Evolutionary conservation across 2,888 invertebrate genomes (phyloP).

Genomic region (Meiosimyza platycephala): DNA sequence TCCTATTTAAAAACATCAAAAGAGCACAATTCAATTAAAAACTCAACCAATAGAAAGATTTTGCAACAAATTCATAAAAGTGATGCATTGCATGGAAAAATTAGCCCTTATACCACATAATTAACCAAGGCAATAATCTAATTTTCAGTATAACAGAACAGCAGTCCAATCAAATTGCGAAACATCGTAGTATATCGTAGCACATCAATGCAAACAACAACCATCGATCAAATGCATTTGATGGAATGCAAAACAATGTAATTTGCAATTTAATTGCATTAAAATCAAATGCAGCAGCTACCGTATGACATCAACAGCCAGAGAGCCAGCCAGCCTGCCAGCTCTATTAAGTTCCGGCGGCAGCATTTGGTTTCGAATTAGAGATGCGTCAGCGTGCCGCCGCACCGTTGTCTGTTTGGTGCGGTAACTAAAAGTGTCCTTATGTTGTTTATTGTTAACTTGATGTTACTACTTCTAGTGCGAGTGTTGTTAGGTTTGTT

Average conservation of each 20-base stretch:
- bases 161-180: background rate
- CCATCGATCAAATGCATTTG: slow-evolving; percentile 24
- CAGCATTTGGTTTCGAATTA: background rate
- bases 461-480: background rate
- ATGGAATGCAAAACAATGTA: slow-evolving; percentile 37
- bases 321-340: background rate
- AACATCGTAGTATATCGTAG: background rate
- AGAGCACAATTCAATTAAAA: too few relatives aligned
- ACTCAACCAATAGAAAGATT: background rate
- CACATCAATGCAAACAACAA: background rate
- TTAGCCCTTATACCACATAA: background rate
- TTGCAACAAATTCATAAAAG: background rate
- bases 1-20: too few relatives aligned
- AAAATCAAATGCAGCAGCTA: slow-evolving; percentile 40
- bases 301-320: slow-evolving; percentile 7
- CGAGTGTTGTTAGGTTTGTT: slow-evolving; percentile 16
- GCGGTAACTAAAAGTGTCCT: slow-evolving; percentile 27
- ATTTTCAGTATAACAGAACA: background rate
- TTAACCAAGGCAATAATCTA: slow-evolving; percentile 9
- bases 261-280: slow-evolving; percentile 54
- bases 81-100: too few relatives aligned
- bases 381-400: too few relatives aligned
- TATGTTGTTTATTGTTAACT: slow-evolving; percentile 6
- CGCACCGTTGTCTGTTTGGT: slow-evolving; percentile 10
- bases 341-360: background rate